Conservation (phyloP, 2,888 invertebrate genomes). For the Lasioglossum malachurum region DNA sequence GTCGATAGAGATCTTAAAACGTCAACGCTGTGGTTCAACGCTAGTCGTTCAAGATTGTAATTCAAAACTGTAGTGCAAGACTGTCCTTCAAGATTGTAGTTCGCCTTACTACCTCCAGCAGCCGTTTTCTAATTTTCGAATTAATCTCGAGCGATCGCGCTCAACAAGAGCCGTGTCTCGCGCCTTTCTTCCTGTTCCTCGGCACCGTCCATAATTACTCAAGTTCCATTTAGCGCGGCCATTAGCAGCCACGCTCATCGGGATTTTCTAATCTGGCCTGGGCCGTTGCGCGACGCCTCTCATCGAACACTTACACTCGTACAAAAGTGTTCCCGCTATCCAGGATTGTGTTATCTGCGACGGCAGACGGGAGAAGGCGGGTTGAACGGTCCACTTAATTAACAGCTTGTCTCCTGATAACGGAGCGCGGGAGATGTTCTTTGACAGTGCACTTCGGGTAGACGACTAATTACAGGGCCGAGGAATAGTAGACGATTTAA, state of each 20-base stretch:
- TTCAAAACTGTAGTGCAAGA: neutral
- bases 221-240: slow-evolving; percentile 28
- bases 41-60: neutral
- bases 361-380: slow-evolving; percentile 22
- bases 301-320: slow-evolving; percentile 50
- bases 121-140: slow-evolving; percentile 2
- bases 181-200: neutral
- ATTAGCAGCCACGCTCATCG: slow-evolving; percentile 44
- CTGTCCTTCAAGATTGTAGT: neutral
- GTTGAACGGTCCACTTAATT: slow-evolving; percentile 55
- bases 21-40: neutral
- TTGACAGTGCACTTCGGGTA: slow-evolving; percentile 57
- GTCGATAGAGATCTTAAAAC: no score
- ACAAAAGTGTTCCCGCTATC: slow-evolving; percentile 49
- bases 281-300: slow-evolving; percentile 1
- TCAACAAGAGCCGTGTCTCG: neutral
- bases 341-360: slow-evolving; percentile 54
- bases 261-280: slow-evolving; percentile 57
- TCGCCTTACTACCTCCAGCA: neutral
- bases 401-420: slow-evolving; percentile 63
- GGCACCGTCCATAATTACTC: slow-evolving; percentile 31
- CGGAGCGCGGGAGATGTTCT: slow-evolving; percentile 52
- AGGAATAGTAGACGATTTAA: slow-evolving; percentile 63
- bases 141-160: neutral
- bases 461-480: slow-evolving; percentile 61